Conservation (phyloP, 2,888 invertebrate species). For the Netelia fuscicornis region DNA sequence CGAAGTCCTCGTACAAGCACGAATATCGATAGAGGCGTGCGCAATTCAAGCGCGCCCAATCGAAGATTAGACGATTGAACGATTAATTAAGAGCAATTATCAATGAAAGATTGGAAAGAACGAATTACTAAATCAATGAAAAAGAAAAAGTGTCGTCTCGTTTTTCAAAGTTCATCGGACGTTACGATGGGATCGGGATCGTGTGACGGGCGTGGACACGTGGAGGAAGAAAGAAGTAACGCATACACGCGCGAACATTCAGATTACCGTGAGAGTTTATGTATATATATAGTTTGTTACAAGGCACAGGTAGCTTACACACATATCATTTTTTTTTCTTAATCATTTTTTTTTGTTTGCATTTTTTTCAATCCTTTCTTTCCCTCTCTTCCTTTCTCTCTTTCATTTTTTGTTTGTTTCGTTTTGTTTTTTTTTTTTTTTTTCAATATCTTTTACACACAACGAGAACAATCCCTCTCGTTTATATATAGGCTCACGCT, state of each 20-base stretch:
- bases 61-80: constrained; percentile 10
- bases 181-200: constrained; percentile 3
- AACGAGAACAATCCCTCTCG: constrained; percentile 71
- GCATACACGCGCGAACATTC: constrained; percentile 65
- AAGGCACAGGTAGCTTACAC: constrained; percentile 85
- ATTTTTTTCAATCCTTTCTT: constrained; percentile 66
- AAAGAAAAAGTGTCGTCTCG: neutral
- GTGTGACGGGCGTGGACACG: constrained; percentile 26
- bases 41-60: neutral
- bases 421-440: constrained; percentile 35
- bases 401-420: neutral
- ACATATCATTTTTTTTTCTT: constrained; percentile 77
- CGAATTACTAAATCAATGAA: neutral
- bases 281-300: constrained; percentile 82
- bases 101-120: neutral
- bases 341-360: constrained; percentile 52
- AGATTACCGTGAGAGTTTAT: constrained; percentile 79
- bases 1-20: constrained; percentile 14
- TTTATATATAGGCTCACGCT: constrained; percentile 69
- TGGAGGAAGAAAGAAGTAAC: constrained; percentile 18
- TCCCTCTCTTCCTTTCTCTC: constrained; percentile 45
- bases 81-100: constrained; percentile 18
- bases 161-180: constrained; percentile 6
- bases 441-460: constrained; percentile 62
- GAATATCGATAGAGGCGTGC: constrained; percentile 28